phyloP scores from a whole-genome alignment of 2,113 vertebrate genomes.

The Tragelaphus strepsiceros region DNA sequence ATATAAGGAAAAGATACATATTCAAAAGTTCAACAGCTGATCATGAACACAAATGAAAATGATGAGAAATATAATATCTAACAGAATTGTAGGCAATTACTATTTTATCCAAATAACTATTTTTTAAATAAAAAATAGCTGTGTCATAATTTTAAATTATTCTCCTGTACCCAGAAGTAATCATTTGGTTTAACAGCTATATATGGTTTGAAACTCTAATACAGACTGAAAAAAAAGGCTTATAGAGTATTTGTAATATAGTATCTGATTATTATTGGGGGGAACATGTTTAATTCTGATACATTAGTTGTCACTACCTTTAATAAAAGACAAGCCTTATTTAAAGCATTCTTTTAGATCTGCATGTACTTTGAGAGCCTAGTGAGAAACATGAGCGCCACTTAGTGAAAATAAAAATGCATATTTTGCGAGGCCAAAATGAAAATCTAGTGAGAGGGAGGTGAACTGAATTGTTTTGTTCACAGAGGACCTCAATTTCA shows the following conservation, averaged over 20 bases:
- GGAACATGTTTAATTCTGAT: neutral
- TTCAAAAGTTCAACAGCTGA: slow-evolving; percentile 4
- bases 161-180: neutral
- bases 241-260: neutral
- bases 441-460: neutral
- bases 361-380: neutral
- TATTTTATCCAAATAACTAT: neutral
- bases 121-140: slow-evolving; percentile 1
- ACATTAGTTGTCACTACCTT: neutral
- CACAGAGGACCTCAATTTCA: neutral
- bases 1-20: neutral
- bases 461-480: neutral
- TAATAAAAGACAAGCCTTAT: neutral
- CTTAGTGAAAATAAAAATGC: neutral
- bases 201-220: neutral
- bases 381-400: neutral
- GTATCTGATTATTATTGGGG: neutral
- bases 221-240: neutral
- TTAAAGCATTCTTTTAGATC: neutral
- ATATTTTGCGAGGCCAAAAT: neutral
- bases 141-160: neutral
- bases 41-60: slow-evolving; percentile 6
- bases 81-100: neutral
- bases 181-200: neutral
- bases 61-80: neutral